Evolutionary conservation across 2,888 invertebrate genomes (phyloP).

Genomic region (Hirtodrosophila trivittata): DNA sequence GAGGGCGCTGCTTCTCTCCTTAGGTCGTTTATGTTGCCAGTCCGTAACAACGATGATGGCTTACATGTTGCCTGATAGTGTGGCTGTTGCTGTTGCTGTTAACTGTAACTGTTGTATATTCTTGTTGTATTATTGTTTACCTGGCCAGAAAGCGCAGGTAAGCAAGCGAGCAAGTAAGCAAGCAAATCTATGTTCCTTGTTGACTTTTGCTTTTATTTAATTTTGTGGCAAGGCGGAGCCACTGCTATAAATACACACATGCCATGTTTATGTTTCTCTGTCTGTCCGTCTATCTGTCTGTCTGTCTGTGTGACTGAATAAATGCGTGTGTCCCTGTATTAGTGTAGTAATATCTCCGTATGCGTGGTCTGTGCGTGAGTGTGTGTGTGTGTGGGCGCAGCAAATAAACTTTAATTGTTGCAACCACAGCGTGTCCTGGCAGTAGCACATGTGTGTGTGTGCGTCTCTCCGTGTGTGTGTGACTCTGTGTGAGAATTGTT

Average conservation of each 20-base stretch:
- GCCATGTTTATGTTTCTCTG: too few species aligned
- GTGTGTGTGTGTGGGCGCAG: conserved; percentile 58
- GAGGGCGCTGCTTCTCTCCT: conserved; percentile 44
- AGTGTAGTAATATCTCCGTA: not conserved
- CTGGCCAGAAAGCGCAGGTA: conserved; percentile 66
- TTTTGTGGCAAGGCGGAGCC: conserved; percentile 71
- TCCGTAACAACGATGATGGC: conserved; percentile 72
- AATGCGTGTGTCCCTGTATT: conserved; percentile 19
- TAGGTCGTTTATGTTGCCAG: conserved; percentile 46
- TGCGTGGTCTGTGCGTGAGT: conserved; percentile 11
- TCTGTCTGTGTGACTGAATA: conserved; percentile 26
- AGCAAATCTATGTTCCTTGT: conserved; percentile 78
- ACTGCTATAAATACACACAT: conserved; percentile 71
- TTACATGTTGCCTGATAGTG: conserved; percentile 58
- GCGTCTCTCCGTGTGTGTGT: conserved; percentile 59
- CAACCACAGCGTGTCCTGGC: conserved; percentile 71
- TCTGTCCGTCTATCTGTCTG: conserved; percentile 26
- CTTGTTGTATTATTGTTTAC: conserved; percentile 66
- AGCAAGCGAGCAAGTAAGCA: conserved; percentile 51
- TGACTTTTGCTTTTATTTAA: conserved; percentile 78
- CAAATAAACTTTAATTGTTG: conserved; percentile 80
- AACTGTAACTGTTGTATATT: conserved; percentile 6
- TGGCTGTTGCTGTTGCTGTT: conserved; percentile 30
- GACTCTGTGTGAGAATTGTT: conserved; percentile 43
- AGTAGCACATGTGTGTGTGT: conserved; percentile 61